A percentile compares a stretch with the other conserved stretches of the same genome.
Evolutionary conservation across 2,888 invertebrate genomes (phyloP).

Genomic region (Pediacus dermestoides): DNA sequence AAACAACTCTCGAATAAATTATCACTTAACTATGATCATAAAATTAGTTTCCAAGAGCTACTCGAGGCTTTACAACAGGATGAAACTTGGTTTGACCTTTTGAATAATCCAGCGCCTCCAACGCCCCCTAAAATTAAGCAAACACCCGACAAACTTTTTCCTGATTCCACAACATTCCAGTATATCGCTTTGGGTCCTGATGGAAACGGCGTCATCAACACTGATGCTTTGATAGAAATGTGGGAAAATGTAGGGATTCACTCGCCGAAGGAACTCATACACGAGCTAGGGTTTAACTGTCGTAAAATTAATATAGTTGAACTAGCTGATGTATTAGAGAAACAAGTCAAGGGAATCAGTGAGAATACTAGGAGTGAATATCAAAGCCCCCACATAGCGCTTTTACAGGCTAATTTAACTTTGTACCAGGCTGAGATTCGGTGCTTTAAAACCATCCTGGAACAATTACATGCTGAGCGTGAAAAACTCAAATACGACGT

Average conservation of each 20-base stretch:
- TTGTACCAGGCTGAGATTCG: conserved; percentile 66
- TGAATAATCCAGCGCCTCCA: conserved; percentile 29
- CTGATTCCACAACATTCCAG: conserved; percentile 43
- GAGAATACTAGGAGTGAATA: conserved; percentile 37
- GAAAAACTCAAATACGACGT: conserved; percentile 78
- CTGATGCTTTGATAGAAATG: conserved; percentile 62
- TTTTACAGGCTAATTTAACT: conserved; percentile 63
- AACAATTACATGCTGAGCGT: conserved; percentile 70
- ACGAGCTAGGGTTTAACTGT: conserved; percentile 63
- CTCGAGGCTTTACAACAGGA: conserved; percentile 59
- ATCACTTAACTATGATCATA: conserved; percentile 60
- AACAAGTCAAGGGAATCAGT: conserved; percentile 53
- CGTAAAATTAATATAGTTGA: conserved; percentile 59
- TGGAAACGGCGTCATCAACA: conserved; percentile 44
- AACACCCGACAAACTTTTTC: conserved; percentile 31
- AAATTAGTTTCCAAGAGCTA: conserved; percentile 65
- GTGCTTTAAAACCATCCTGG: conserved; percentile 57
- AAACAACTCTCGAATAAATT: conserved; percentile 64
- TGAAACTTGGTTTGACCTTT: conserved; percentile 46
- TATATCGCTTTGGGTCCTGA: conserved; percentile 46
- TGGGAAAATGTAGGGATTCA: conserved; percentile 70
- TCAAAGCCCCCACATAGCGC: conserved; percentile 50
- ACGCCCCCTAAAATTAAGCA: conserved; percentile 37
- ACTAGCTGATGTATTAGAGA: conserved; percentile 65
- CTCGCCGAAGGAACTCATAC: conserved; percentile 61